Conservation (phyloP, 2,888 invertebrate genomes). For the Drosophila formosana region DNA sequence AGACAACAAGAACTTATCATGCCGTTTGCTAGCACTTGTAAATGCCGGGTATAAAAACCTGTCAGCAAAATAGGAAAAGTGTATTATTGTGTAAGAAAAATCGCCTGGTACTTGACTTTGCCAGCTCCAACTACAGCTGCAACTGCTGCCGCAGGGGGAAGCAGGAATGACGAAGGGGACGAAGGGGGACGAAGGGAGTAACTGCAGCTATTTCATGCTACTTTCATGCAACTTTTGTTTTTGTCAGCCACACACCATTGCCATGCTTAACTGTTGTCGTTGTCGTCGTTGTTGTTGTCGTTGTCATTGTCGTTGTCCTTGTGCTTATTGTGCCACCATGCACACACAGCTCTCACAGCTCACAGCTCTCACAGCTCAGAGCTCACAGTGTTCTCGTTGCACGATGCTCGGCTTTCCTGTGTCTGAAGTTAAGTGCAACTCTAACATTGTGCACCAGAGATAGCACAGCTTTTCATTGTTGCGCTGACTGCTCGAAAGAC, state of each 20-base stretch:
- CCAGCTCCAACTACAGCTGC: slow-evolving; percentile 33
- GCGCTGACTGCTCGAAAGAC: slow-evolving; percentile 70
- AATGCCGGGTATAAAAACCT: slow-evolving; percentile 46
- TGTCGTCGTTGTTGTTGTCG: slow-evolving; percentile 56
- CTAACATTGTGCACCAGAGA: slow-evolving; percentile 75
- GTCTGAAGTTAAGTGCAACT: slow-evolving; percentile 80
- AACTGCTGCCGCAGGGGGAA: background rate
- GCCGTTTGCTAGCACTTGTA: background rate
- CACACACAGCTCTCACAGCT: slow-evolving; percentile 29
- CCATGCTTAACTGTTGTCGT: slow-evolving; percentile 27
- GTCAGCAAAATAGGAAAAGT: slow-evolving; percentile 78
- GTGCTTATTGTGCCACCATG: slow-evolving; percentile 67
- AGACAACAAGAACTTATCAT: slow-evolving; percentile 3
- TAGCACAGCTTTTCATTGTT: slow-evolving; percentile 74
- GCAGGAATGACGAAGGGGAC: background rate
- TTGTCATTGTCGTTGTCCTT: slow-evolving; percentile 66
- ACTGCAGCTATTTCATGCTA: slow-evolving; percentile 71
- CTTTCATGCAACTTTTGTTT: slow-evolving; percentile 77
- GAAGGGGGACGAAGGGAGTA: slow-evolving; percentile 8
- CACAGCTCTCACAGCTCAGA: slow-evolving; percentile 4
- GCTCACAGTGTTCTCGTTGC: too few relatives aligned
- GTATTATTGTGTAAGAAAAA: slow-evolving; percentile 80
- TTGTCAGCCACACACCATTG: slow-evolving; percentile 62
- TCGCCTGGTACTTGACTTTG: slow-evolving; percentile 75
- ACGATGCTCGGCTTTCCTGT: slow-evolving; percentile 62